Conservation (phyloP, 2,888 invertebrate species). For the Acronicta alni region DNA sequence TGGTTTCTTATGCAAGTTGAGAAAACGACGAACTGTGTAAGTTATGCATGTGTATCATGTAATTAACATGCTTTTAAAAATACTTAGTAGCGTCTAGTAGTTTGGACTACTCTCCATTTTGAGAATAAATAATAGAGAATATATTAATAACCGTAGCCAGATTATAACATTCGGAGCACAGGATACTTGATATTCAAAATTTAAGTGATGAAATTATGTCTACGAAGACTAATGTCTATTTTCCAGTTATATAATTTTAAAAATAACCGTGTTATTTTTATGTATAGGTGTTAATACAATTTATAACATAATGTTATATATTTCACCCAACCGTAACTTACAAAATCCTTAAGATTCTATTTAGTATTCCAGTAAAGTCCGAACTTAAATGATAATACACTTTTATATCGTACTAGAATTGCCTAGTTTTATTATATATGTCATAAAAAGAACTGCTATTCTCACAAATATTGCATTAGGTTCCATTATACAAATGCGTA, state of each 20-base stretch:
- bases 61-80: constrained; percentile 11
- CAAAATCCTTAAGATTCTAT: not conserved
- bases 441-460: constrained; percentile 1
- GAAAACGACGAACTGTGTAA: constrained; percentile 40
- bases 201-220: too few species aligned
- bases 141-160: too few species aligned
- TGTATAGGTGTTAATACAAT: too few species aligned
- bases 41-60: constrained; percentile 14
- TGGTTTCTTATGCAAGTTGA: constrained; percentile 51
- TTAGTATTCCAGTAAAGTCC: not conserved
- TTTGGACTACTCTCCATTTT: not conserved
- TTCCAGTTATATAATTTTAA: too few species aligned
- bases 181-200: too few species aligned
- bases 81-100: not conserved
- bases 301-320: too few species aligned
- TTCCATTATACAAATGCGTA: constrained; percentile 29
- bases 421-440: not conserved
- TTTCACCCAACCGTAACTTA: not conserved
- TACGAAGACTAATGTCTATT: too few species aligned
- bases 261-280: too few species aligned
- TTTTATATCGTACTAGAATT: not conserved
- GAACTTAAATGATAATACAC: not conserved
- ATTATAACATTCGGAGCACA: too few species aligned
- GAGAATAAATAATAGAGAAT: too few species aligned
- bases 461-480: constrained; percentile 27